Conservation (phyloP, 2,797 vertebrate genomes). For the Crocodylus rhombifer region DNA sequence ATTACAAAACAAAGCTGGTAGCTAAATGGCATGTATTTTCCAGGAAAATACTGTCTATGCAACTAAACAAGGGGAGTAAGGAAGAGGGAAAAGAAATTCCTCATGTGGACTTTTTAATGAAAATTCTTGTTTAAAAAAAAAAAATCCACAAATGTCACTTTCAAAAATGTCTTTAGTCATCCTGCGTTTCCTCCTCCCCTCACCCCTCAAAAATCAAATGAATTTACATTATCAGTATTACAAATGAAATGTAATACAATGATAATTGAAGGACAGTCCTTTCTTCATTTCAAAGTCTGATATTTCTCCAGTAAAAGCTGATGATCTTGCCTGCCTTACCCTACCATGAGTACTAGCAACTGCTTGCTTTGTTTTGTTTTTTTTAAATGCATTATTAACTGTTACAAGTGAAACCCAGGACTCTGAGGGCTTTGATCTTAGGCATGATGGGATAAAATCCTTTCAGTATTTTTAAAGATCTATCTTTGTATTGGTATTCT, state of each 20-base stretch:
- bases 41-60: not conserved
- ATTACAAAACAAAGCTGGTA: not conserved
- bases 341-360: not conserved
- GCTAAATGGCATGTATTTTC: not conserved
- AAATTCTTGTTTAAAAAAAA: not conserved
- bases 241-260: not conserved
- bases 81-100: not conserved
- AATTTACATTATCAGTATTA: not conserved
- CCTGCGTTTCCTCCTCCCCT: no score
- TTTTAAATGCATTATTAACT: not conserved
- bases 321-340: not conserved
- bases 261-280: not conserved
- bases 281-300: not conserved
- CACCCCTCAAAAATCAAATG: not conserved
- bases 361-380: not conserved
- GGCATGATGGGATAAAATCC: not conserved
- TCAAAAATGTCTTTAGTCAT: not conserved
- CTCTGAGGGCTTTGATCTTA: not conserved
- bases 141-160: not conserved
- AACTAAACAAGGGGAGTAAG: no score
- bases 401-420: not conserved
- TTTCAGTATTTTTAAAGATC: not conserved
- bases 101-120: not conserved
- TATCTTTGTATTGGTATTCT: not conserved
- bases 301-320: not conserved